phyloP scores from a whole-genome alignment of 2,113 vertebrate genomes.

The Copsychus sechellarum region DNA sequence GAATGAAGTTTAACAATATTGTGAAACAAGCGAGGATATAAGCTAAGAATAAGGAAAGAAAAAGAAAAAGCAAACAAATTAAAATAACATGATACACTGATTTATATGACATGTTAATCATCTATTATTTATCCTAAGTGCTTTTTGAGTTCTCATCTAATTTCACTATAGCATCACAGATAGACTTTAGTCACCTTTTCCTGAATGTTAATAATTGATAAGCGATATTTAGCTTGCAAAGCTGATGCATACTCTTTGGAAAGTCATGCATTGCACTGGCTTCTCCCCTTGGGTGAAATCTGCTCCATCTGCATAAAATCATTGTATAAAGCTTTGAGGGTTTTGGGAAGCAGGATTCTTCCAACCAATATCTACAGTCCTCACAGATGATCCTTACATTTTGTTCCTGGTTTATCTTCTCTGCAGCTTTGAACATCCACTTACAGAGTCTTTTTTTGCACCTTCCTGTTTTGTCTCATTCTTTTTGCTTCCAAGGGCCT shows the following conservation, averaged over 20 bases:
- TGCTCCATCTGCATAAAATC: constrained; percentile 1
- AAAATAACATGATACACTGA: constrained; percentile 55
- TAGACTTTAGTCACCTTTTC: constrained; percentile 62
- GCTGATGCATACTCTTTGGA: not conserved
- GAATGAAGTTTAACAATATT: not conserved
- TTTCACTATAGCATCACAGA: constrained; percentile 30
- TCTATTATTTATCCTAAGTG: constrained; percentile 66
- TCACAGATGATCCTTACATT: not conserved
- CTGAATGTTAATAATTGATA: constrained; percentile 60
- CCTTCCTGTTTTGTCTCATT: not conserved
- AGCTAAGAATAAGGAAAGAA: constrained; percentile 1
- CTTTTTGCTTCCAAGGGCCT: not conserved
- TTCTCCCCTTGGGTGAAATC: constrained; percentile 28
- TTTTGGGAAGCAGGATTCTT: not conserved
- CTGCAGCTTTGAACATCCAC: not conserved
- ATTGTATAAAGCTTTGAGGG: not conserved
- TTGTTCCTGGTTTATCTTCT: not conserved
- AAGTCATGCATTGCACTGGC: not conserved
- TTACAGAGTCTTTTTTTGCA: not conserved
- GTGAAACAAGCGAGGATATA: not conserved
- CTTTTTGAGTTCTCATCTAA: constrained; percentile 51
- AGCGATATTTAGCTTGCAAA: constrained; percentile 49
- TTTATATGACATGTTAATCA: constrained; percentile 57
- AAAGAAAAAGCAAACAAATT: constrained; percentile 50
- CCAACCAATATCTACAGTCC: not conserved